Evolutionary conservation across 2,797 vertebrate genomes (phyloP).

Genomic region (Acanthurus lineatus): DNA sequence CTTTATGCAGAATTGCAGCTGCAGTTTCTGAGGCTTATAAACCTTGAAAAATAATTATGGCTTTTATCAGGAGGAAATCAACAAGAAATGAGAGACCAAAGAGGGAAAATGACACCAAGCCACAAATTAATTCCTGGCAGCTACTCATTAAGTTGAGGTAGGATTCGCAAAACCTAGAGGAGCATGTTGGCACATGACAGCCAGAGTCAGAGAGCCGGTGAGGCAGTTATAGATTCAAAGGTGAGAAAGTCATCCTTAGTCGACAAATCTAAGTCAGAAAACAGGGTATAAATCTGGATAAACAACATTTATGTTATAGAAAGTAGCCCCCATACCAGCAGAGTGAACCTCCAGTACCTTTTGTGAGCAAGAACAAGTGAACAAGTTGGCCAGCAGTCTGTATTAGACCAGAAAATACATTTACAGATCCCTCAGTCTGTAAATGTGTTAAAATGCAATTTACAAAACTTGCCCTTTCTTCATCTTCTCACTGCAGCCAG

Average conservation of each 20-base stretch:
- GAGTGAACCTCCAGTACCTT: neutral
- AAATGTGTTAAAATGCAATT: neutral
- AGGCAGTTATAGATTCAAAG: neutral
- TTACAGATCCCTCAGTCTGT: neutral
- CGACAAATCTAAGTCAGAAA: neutral
- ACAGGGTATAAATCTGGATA: neutral
- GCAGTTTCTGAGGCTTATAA: neutral
- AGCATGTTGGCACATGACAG: constrained; percentile 39
- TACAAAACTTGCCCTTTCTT: neutral
- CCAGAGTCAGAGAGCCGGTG: neutral
- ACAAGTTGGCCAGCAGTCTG: neutral
- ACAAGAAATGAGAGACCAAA: constrained; percentile 6
- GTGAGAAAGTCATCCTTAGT: neutral
- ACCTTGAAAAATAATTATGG: neutral
- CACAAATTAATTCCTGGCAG: constrained; percentile 46
- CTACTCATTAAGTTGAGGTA: constrained; percentile 16
- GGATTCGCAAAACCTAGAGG: neutral
- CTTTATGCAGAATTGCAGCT: neutral
- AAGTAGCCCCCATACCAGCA: neutral
- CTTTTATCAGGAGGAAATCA: constrained; percentile 4
- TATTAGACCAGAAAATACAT: neutral
- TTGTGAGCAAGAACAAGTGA: constrained; percentile 1
- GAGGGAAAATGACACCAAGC: constrained; percentile 33
- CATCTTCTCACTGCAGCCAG: neutral
- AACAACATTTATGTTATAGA: neutral